Evolutionary conservation across 2,113 vertebrate genomes (phyloP).

Genomic region (Stegostoma tigrinum): DNA sequence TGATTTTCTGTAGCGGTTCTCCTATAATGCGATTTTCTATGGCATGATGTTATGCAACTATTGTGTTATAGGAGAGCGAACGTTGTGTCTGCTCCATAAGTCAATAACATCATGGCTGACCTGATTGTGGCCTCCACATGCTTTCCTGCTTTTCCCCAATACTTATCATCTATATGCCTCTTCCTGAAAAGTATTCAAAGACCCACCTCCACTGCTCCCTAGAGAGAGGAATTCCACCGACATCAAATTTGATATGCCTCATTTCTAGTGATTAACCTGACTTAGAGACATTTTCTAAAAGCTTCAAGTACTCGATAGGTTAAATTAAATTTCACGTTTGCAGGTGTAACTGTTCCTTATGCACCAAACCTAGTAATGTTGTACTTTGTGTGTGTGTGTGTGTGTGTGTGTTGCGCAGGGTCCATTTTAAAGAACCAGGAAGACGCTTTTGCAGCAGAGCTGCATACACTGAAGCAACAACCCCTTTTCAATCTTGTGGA

Average conservation of each 20-base stretch:
- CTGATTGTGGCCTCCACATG: too few species aligned
- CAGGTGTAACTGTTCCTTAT: neutral
- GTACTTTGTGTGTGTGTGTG: neutral
- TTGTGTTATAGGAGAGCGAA: too few species aligned
- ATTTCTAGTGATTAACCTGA: neutral
- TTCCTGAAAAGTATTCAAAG: too few species aligned
- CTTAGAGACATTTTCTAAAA: neutral
- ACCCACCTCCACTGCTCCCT: too few species aligned
- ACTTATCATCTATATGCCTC: too few species aligned
- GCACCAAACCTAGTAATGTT: neutral
- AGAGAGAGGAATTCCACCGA: too few species aligned
- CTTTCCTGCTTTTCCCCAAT: too few species aligned
- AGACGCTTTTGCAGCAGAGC: conserved; percentile 81
- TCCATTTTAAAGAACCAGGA: conserved; percentile 96
- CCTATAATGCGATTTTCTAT: too few species aligned
- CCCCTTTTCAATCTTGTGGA: conserved; percentile 85
- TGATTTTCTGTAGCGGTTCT: too few species aligned
- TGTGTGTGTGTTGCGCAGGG: conserved; percentile 53
- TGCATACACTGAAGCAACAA: conserved; percentile 90
- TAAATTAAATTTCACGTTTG: neutral
- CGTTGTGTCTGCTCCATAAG: too few species aligned
- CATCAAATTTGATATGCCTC: neutral
- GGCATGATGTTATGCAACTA: too few species aligned
- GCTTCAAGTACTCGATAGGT: neutral
- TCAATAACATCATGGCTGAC: too few species aligned